Evolutionary conservation across 2,113 vertebrate genomes (phyloP), one percentile per base, ranked within the genome.

Genomic region (Camelus dromedarius): DNA sequence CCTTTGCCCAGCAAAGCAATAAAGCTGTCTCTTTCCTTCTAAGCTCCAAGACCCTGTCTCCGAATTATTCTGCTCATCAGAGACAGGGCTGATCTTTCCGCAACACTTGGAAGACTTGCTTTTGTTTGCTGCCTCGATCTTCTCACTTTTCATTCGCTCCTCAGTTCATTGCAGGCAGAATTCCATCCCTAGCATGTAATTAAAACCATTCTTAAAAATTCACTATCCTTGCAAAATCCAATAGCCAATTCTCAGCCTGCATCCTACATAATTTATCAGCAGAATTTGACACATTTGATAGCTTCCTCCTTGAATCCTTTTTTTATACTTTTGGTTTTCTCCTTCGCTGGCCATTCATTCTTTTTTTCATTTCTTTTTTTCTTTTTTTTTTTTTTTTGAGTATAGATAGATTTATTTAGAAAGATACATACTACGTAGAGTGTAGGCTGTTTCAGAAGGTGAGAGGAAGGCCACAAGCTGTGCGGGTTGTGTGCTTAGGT

Each of bases 161-260:
- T 69, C 64, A 42, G 18, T 60, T 50, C 70, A 52, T 52, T 58
- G 58, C n/a, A 30, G 54, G 26, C 76, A 81, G 82, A 82, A 72
- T 82, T 73, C 62, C 19, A 64, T 46, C 46, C 42, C 54, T 46
- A 46, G 46, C 48, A 46, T n/a, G 54, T 81, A 42, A 89, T 62
- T 89, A 82, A 88, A 88, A 81, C 46, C 70, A 58, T 30, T 87
- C 52, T 80, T 46, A n/a, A 88, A 72, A 89, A 64, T 81, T 82
- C 76, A 60, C 42, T 22, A 54, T 42, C 69, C 46, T 89, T 92
- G 32, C 70, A 76, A 84, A 93, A 66, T 64, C 26, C 42, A 81
- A 42, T 14, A 32, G 35, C 19, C 84, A 70, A 22, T 52, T 88
- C 42, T 81, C 24, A 50, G 60, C 32, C 54, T 62, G 54, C 32